Conservation (phyloP, 2,113 vertebrate genomes). For the Genyomyrus donnyi region DNA sequence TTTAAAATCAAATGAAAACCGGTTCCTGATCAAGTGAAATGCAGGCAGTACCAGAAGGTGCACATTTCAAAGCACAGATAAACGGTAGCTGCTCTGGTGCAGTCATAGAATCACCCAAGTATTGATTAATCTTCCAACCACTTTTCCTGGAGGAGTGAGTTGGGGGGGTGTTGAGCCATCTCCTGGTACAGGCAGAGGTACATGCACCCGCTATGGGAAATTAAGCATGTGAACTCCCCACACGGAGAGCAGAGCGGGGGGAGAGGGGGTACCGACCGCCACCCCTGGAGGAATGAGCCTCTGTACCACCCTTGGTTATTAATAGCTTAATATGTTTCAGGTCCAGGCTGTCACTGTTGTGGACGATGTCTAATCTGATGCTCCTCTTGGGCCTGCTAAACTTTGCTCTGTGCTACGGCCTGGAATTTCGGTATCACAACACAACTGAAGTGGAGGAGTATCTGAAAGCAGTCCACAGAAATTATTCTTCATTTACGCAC, state of each 20-base stretch:
- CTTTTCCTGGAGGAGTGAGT: background rate
- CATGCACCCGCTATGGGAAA: background rate
- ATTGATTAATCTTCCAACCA: background rate
- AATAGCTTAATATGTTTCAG: conserved; percentile 1
- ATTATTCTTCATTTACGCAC: conserved; percentile 56
- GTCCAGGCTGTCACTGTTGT: background rate
- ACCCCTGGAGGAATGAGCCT: background rate
- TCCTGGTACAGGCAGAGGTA: background rate
- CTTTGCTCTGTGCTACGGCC: conserved; percentile 33
- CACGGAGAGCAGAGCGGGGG: background rate
- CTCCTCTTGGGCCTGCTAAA: conserved; percentile 16
- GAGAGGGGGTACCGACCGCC: background rate
- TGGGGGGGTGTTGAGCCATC: background rate
- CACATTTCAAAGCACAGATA: background rate
- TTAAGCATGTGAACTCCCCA: background rate
- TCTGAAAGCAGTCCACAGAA: conserved; percentile 50
- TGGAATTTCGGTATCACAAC: conserved; percentile 72
- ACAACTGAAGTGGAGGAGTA: conserved; percentile 55
- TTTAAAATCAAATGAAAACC: background rate
- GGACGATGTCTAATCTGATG: background rate
- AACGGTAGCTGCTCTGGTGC: background rate
- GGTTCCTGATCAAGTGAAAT: background rate
- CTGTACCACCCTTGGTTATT: background rate
- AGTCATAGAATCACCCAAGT: background rate
- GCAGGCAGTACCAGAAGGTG: background rate